A percentile compares a stretch with the other conserved stretches of the same genome.
Evolutionary conservation across 2,888 invertebrate species (phyloP).

Genomic region (Coelinius sp.): DNA sequence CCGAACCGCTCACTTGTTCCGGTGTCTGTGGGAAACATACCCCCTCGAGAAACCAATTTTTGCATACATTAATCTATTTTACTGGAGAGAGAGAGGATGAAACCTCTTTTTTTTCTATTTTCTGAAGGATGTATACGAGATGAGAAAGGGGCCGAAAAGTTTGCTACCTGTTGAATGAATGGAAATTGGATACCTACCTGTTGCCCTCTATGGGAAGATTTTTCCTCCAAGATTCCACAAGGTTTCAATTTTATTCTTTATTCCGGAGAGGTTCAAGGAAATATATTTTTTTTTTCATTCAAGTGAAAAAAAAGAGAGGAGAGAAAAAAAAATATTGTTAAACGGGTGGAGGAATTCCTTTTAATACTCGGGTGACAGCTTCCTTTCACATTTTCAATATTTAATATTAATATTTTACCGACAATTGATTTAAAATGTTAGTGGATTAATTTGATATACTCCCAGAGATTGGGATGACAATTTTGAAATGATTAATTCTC

Average conservation of each 20-base stretch:
- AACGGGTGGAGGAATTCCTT: slow-evolving; percentile 4
- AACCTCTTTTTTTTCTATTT: no score
- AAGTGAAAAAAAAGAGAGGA: slow-evolving; percentile 46
- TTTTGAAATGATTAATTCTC: neutral
- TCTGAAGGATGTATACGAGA: slow-evolving; percentile 24
- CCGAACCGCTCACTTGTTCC: slow-evolving; percentile 62
- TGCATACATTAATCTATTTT: slow-evolving; percentile 70
- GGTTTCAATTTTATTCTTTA: slow-evolving; percentile 26
- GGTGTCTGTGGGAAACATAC: slow-evolving; percentile 68
- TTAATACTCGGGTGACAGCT: slow-evolving; percentile 12
- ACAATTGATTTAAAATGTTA: neutral
- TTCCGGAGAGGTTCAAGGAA: slow-evolving; percentile 2
- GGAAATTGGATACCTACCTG: slow-evolving; percentile 69
- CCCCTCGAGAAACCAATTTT: slow-evolving; percentile 55
- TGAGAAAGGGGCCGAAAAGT: slow-evolving; percentile 52
- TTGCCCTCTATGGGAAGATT: slow-evolving; percentile 65
- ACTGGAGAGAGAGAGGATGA: slow-evolving; percentile 27
- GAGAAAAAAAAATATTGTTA: neutral
- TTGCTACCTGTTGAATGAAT: slow-evolving; percentile 66
- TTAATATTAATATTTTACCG: neutral
- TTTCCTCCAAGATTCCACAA: slow-evolving; percentile 43
- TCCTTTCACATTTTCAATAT: slow-evolving; percentile 6
- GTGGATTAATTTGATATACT: neutral
- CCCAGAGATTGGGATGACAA: neutral
- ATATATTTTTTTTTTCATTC: slow-evolving; percentile 6